Evolutionary conservation across 2,888 invertebrate genomes (phyloP), one percentile per base, ranked within the genome.

Genomic region (Creontiades dilutus): DNA sequence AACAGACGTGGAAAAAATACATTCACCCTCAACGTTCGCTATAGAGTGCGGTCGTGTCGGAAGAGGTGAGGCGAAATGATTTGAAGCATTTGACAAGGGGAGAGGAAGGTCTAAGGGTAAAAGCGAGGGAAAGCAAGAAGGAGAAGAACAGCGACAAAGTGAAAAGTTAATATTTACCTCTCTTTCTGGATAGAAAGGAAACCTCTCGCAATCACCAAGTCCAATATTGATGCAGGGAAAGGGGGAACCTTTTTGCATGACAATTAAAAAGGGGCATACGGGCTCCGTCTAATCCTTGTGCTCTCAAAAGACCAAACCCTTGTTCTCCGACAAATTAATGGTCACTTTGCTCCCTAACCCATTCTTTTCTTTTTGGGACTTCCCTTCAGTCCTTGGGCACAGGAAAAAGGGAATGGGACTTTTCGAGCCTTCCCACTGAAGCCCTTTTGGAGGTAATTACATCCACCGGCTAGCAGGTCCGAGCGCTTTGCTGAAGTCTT

Each of bases 181-280:
- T 86, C 78, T 52, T 78, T 86, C 80, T 55, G 61, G 61, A 48
- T 78, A 88, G 78, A 76, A 78, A 88, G 55, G 88, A 55, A 88
- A 75, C 76, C 85, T 47, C 78, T 86, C 80, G 85, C 86, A 90
- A 90, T 90, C 90, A 90, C 87, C 89, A 91, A 91, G 91, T 91
- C 90, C 90, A 91, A 91, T 91, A 91, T 91, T 91, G 90, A 91
- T 78, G 81, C 91, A 87, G 91, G 86, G 55, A 88, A 76, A 78
- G 28, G 88, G n/a, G 78, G 46, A 47, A 52, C 88, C 80, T 87
- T 90, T 91, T 91, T 91, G 91, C 91, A 91, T 91, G 89, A 81
- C 91, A 91, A 91, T 91, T 91, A 91, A 91, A 91, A 91, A 90
- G 91, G 89, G 91, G 75, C 86, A 90, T 90, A 82, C 89, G 91